Conservation (phyloP, 1,140 invertebrate species). For the Drosophila sp. region DNA sequence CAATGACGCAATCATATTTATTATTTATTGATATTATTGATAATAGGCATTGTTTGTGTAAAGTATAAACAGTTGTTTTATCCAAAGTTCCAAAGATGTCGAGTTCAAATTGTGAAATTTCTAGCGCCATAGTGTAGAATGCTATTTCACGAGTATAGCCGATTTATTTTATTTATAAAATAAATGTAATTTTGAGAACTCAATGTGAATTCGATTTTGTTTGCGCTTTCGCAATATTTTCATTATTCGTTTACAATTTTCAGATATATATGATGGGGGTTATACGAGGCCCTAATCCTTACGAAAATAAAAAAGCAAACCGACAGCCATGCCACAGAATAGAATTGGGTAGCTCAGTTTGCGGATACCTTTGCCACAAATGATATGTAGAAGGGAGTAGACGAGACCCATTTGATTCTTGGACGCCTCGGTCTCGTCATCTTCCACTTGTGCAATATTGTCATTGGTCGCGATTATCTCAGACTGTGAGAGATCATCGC, state of each 20-base stretch:
- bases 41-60: not conserved
- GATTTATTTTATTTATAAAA: slow-evolving; percentile 53
- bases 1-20: slow-evolving; percentile 11
- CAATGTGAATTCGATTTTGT: slow-evolving; percentile 51
- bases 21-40: not conserved
- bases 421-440: not conserved
- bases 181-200: slow-evolving; percentile 50
- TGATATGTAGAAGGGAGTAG: slow-evolving; percentile 29
- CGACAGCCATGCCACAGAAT: slow-evolving; percentile 59
- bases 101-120: slow-evolving; percentile 4
- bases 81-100: slow-evolving; percentile 9
- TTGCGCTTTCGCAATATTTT: not conserved
- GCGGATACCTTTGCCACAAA: slow-evolving; percentile 26
- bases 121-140: not conserved
- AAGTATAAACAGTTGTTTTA: slow-evolving; percentile 14
- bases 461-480: not conserved
- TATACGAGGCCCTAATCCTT: slow-evolving; percentile 48
- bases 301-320: slow-evolving; percentile 60
- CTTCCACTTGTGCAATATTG: not conserved
- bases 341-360: slow-evolving; percentile 54
- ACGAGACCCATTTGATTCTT: slow-evolving; percentile 17
- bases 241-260: slow-evolving; percentile 8
- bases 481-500: not conserved
- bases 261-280: not conserved
- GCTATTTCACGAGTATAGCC: slow-evolving; percentile 3